A percentile compares a stretch with the other conserved stretches of the same genome.
Conservation (phyloP, 2,113 vertebrate species). For the Phalacrocorax brasilianus region DNA sequence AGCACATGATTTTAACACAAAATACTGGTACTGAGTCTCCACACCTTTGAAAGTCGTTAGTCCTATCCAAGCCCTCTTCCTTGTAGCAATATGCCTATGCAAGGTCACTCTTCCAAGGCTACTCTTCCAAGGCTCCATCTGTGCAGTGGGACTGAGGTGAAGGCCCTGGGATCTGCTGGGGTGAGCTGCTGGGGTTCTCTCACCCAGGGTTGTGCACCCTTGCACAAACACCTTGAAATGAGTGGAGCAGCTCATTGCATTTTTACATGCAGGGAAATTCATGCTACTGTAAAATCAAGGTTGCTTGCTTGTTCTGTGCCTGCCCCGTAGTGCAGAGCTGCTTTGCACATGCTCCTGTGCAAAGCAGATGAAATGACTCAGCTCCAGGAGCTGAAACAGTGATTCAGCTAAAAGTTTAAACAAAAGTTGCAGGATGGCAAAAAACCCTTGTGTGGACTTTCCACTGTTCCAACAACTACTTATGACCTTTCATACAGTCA, state of each 20-base stretch:
- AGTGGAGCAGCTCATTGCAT: background rate
- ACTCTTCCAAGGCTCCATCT: accelerated
- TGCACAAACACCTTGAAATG: accelerated
- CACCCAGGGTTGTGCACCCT: background rate
- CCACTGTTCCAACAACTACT: background rate
- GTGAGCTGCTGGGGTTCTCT: background rate
- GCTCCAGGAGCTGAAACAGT: constrained; percentile 8
- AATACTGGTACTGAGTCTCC: background rate
- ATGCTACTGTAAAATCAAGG: accelerated
- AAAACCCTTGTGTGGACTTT: constrained; percentile 33
- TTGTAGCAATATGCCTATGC: background rate
- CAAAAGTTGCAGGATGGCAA: background rate
- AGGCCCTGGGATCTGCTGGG: background rate
- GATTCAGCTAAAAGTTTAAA: constrained; percentile 15
- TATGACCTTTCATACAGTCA: constrained; percentile 1
- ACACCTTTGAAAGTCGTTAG: background rate
- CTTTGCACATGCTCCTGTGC: accelerated
- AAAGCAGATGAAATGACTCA: background rate
- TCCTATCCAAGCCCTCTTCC: background rate
- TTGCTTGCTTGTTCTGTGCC: background rate
- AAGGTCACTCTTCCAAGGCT: background rate
- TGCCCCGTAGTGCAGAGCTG: accelerated
- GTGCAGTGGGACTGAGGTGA: accelerated
- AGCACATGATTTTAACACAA: background rate
- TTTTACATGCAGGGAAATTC: background rate